Percentiles rank a stretch among this genome's conserved stretches.
phyloP scores from a whole-genome alignment of 2,888 invertebrate species.

The Unio delphinus region DNA sequence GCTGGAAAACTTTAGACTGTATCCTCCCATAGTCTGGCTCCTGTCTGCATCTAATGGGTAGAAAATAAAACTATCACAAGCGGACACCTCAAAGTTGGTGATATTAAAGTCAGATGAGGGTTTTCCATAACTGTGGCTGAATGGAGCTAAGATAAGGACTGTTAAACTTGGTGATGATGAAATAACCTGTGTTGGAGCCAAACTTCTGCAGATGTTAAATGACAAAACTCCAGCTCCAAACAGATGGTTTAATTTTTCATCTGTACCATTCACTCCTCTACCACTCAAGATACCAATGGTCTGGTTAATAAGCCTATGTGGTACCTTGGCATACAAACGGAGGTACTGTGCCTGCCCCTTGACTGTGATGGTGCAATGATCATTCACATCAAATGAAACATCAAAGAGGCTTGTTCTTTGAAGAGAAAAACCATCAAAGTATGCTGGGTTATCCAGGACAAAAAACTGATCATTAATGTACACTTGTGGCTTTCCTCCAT shows the following conservation, averaged over 20 bases:
- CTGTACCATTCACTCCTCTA: conserved; percentile 8
- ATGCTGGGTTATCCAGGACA: conserved; percentile 33
- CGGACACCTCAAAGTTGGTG: conserved; percentile 20
- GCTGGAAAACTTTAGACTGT: conserved; percentile 36
- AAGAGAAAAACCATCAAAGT: conserved; percentile 42
- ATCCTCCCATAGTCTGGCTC: conserved; percentile 41
- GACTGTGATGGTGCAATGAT: conserved; percentile 29
- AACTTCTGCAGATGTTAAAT: conserved; percentile 30
- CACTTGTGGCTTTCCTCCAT: conserved; percentile 26
- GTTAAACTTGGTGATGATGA: conserved; percentile 12
- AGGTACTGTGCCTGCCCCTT: conserved; percentile 38
- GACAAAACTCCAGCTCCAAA: conserved; percentile 12
- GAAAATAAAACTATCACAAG: conserved; percentile 41
- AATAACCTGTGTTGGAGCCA: conserved; percentile 13
- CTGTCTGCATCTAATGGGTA: conserved; percentile 29
- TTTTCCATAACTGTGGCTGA: conserved; percentile 15
- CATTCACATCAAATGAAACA: conserved; percentile 25
- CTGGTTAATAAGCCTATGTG: conserved; percentile 8
- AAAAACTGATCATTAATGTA: conserved; percentile 28
- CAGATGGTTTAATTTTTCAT: conserved; percentile 25
- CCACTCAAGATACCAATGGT: conserved; percentile 46
- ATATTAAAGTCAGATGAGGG: conserved; percentile 18
- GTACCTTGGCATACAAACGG: conserved; percentile 20
- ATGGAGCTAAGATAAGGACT: conserved; percentile 12
- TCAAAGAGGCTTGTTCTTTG: conserved; percentile 28